Evolutionary conservation across 2,888 invertebrate genomes (phyloP).

Genomic region (Sialis lutaria): DNA sequence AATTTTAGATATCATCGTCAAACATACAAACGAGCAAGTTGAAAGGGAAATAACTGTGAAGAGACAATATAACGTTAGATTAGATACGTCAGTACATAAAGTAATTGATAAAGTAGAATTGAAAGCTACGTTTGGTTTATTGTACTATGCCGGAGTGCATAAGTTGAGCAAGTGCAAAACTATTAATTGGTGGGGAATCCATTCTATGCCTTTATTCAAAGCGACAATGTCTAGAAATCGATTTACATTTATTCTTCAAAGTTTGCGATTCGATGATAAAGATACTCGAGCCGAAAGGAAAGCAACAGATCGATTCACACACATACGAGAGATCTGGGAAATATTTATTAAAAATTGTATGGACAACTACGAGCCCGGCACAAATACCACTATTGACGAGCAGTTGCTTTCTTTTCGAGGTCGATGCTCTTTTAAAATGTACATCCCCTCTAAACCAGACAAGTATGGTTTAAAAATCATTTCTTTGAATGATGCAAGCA

Average conservation of each 20-base stretch:
- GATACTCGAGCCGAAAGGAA: conserved; percentile 8
- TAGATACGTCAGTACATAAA: no score
- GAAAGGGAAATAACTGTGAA: no score
- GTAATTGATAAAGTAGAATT: no score
- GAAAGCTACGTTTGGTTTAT: no score
- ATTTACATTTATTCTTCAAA: conserved; percentile 8
- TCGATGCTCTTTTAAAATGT: conserved; percentile 12
- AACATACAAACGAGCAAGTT: background rate
- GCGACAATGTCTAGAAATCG: conserved; percentile 7
- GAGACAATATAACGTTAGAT: no score
- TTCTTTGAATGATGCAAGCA: no score
- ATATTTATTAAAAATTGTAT: conserved; percentile 11
- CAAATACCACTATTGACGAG: conserved; percentile 13
- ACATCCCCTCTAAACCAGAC: conserved; percentile 13
- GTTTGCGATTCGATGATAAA: conserved; percentile 11
- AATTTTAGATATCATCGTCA: background rate
- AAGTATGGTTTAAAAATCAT: conserved; percentile 14
- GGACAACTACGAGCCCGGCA: conserved; percentile 10
- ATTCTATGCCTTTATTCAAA: conserved; percentile 4
- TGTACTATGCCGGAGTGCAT: no score
- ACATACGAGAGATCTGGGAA: conserved; percentile 12
- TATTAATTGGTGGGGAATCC: background rate
- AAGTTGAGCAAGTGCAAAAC: no score
- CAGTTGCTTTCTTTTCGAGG: conserved; percentile 13
- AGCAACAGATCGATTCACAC: conserved; percentile 11